These are phyloP conservation scores for Rhizomys pruinosus DNA, from an alignment of 2,113 vertebrate genomes.

Conservation along the genomic window DNA sequence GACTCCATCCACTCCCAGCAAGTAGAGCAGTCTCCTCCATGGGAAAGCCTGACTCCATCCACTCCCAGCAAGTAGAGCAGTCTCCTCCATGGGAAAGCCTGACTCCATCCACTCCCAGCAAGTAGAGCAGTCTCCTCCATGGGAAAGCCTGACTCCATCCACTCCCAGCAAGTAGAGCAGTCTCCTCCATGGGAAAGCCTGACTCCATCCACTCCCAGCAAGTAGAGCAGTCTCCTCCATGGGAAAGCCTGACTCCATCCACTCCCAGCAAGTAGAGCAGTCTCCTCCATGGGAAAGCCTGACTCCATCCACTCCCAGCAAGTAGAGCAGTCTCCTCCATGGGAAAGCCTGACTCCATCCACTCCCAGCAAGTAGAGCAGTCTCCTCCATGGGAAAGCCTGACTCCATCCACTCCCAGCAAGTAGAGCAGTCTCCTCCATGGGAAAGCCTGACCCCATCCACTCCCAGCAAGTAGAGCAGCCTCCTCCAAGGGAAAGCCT, in stretches of 20 bases:
- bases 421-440: not conserved
- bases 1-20: not conserved
- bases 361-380: not conserved
- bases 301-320: not conserved
- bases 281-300: not conserved
- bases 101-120: not conserved
- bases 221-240: not conserved
- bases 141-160: not conserved
- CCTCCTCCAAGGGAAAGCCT: not conserved
- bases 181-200: not conserved
- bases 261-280: not conserved
- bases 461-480: not conserved
- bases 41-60: not conserved
- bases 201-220: not conserved
- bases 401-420: not conserved
- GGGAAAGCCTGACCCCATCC: too few species aligned
- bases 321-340: not conserved
- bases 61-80: not conserved
- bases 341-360: not conserved
- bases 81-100: not conserved
- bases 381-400: not conserved
- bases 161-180: not conserved
- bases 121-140: not conserved
- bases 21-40: not conserved
- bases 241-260: not conserved